Evolutionary conservation across 1,140 invertebrate species (phyloP), one percentile per base, ranked within the genome.

Genomic region (Scylla paramamosain): DNA sequence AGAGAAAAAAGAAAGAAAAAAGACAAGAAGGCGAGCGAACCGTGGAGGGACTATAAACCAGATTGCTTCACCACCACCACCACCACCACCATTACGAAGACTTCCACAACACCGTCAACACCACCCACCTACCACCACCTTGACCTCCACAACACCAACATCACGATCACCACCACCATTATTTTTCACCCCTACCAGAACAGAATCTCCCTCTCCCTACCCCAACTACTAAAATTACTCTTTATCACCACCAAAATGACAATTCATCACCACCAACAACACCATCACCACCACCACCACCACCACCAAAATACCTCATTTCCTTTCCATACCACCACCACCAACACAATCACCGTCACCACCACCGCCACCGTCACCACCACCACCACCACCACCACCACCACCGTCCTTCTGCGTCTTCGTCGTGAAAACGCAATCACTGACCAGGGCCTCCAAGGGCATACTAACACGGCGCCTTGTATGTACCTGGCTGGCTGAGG

Each of bases 301-400:
- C 67, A 77, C 67, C 67, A 77, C n/a, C 20, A 77, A 6, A 6
- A n/a, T n/a, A 12, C 20, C 25, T 59, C 2, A 59, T 59, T 59
- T 20, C 20, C 12, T 59, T 59, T 20, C 52, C 20, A 59, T 16
- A 59, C 52, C 52, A 20, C 52, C 52, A 77, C 25, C 67, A 77
- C 67, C 48, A 52, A 6, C 48, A 52, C 48, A 6, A 52, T 14
- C 20, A 67, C 59, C 20, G 3, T 25, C 20, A 67, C 59, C 59
- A 14, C 59, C 59, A 8, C 59, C 20, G 3, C 48, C 48, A 52
- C 59, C 59, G 20, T 25, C 59, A 67, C 59, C 59, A 67, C 8
- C 59, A 67, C 59, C 59, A 77, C 25, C 67, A 77, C 67, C 67
- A 77, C 67, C 67, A 77, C 67, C 67, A 77, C 67, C 67, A 77